A percentile compares a stretch with the other conserved stretches of the same genome.
Evolutionary conservation across 2,113 vertebrate species (phyloP).

Genomic region (Tychaedon coryphoeus): DNA sequence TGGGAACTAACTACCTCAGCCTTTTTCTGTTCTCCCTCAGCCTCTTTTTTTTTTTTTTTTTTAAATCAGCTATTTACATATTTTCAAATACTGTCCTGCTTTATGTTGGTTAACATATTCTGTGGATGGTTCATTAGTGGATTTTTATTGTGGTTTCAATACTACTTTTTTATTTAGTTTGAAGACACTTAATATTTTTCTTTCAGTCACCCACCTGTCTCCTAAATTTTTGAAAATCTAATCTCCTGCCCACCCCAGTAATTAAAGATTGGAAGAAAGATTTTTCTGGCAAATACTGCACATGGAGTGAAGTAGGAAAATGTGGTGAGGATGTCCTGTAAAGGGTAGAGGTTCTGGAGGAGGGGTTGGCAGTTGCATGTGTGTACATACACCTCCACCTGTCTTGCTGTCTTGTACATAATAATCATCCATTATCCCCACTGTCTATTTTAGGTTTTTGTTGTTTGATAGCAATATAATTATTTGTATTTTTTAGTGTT

Average conservation of each 20-base stretch:
- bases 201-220: not conserved
- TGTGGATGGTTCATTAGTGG: not conserved
- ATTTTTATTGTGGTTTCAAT: not conserved
- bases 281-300: not conserved
- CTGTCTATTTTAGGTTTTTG: not conserved
- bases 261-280: conserved; percentile 15
- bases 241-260: not conserved
- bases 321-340: not conserved
- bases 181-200: not conserved
- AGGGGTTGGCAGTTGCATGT: fast-evolving
- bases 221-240: not conserved
- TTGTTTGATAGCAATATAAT: not conserved
- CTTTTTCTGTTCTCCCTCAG: not conserved
- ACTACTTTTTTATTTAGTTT: not conserved
- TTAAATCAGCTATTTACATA: not conserved
- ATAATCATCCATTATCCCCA: not conserved
- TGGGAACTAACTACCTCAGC: not conserved
- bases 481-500: not conserved
- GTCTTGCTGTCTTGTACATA: fast-evolving
- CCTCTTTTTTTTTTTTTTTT: not conserved
- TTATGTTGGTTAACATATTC: not conserved
- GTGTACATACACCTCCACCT: too few species aligned
- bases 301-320: not conserved
- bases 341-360: not conserved
- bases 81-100: not conserved